These are phyloP conservation scores for Phorcus lineatus DNA, from an alignment of 2,888 invertebrate species.

Conservation along the genomic window DNA sequence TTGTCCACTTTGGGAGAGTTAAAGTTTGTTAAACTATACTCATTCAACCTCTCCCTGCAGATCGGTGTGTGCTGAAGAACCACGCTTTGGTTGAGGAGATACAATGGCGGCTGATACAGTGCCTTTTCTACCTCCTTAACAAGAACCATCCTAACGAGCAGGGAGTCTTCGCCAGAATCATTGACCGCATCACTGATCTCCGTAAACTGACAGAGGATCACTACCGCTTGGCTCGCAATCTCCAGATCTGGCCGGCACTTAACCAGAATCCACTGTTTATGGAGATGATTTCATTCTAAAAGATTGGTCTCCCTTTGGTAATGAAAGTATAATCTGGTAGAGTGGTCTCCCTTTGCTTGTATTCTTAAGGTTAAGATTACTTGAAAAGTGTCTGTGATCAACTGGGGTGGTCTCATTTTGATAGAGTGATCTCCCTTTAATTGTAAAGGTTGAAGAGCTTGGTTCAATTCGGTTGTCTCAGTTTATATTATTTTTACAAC, in stretches of 20 bases:
- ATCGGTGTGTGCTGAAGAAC: slow-evolving; percentile 49
- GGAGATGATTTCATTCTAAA: slow-evolving; percentile 33
- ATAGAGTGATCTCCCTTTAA: too few relatives aligned
- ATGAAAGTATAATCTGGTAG: too few relatives aligned
- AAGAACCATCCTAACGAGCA: slow-evolving; percentile 31
- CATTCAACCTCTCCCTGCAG: slow-evolving; percentile 34
- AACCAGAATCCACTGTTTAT: slow-evolving; percentile 51
- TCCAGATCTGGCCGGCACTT: slow-evolving; percentile 50
- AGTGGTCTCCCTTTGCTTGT: too few relatives aligned
- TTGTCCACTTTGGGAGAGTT: too few relatives aligned
- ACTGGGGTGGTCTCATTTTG: too few relatives aligned
- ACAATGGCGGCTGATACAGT: slow-evolving; percentile 48
- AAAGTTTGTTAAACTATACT: too few relatives aligned
- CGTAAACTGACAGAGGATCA: slow-evolving; percentile 52
- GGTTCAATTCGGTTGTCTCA: too few relatives aligned
- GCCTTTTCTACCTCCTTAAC: slow-evolving; percentile 46
- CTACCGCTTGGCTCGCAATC: slow-evolving; percentile 39
- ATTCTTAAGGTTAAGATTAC: too few relatives aligned
- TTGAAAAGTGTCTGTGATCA: too few relatives aligned
- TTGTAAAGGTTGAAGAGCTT: too few relatives aligned
- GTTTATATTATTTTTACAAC: too few relatives aligned
- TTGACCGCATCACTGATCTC: slow-evolving; percentile 44
- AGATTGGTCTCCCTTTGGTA: too few relatives aligned
- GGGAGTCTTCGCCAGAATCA: slow-evolving; percentile 43
- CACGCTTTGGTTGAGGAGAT: slow-evolving; percentile 49